These are phyloP conservation scores for Trachymyrmex septentrionalis DNA, from an alignment of 1,140 invertebrate species.

Conservation along the genomic window DNA sequence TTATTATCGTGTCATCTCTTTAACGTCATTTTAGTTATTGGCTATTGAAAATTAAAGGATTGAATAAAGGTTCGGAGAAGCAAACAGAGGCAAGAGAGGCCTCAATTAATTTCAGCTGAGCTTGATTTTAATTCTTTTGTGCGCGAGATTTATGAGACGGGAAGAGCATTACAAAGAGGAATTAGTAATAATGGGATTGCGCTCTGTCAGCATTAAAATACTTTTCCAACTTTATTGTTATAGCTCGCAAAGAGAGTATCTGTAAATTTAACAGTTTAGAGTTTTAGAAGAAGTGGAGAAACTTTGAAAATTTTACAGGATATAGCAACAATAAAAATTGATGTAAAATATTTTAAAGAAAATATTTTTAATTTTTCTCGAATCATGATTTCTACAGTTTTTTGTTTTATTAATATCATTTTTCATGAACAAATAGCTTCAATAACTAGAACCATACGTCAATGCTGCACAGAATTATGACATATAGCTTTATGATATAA, in stretches of 20 bases:
- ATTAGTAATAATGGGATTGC: conserved; percentile 38
- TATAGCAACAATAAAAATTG: conserved; percentile 5
- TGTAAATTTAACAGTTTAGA: conserved; percentile 7
- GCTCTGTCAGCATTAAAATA: conserved; percentile 30
- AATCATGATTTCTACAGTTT: background rate
- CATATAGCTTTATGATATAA: background rate
- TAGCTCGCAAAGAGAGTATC: background rate
- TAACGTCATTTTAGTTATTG: conserved; percentile 9
- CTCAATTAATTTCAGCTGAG: conserved; percentile 47
- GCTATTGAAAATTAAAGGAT: conserved; percentile 27
- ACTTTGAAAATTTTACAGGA: background rate
- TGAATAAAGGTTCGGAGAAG: background rate
- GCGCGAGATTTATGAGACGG: conserved; percentile 17
- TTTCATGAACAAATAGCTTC: background rate
- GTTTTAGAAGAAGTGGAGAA: background rate
- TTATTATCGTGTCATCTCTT: background rate
- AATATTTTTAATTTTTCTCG: background rate
- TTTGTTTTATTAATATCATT: background rate
- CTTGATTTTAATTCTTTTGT: conserved; percentile 26
- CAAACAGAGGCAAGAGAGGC: background rate
- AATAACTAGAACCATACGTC: background rate
- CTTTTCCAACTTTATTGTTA: conserved; percentile 33
- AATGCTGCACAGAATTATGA: background rate
- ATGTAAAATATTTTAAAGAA: background rate
- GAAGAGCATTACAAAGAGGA: background rate